These are phyloP conservation scores for Enteromius fasciolatus DNA, from an alignment of 2,797 vertebrate species.

Conservation along the genomic window DNA sequence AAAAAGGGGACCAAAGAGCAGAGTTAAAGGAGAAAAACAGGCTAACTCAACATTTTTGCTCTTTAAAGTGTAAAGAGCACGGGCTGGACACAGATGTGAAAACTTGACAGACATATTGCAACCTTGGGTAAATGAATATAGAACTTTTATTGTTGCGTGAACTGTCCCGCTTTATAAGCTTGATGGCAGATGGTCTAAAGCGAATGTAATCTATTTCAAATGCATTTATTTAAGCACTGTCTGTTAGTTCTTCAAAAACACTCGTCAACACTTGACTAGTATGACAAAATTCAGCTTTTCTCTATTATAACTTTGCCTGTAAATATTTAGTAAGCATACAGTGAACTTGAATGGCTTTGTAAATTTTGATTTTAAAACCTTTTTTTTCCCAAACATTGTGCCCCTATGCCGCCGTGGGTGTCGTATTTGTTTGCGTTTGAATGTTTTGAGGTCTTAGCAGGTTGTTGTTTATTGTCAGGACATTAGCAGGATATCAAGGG, in stretches of 20 bases:
- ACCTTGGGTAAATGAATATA: not conserved
- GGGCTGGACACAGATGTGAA: not conserved
- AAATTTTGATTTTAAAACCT: not conserved
- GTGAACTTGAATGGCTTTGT: not conserved
- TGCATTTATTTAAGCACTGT: not conserved
- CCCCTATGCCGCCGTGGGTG: slow-evolving; percentile 1
- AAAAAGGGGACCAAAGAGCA: not conserved
- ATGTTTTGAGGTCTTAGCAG: slow-evolving; percentile 4
- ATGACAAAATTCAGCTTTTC: too few species aligned
- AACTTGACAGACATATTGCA: not conserved
- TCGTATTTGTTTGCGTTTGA: slow-evolving; percentile 38
- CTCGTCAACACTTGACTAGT: not conserved
- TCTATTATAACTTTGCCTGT: not conserved
- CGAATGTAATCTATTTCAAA: not conserved
- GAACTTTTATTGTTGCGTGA: not conserved
- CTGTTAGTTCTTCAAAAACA: not conserved
- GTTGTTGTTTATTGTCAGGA: slow-evolving; percentile 24
- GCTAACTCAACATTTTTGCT: not conserved
- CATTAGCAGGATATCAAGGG: slow-evolving; percentile 37
- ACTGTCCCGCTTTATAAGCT: not conserved
- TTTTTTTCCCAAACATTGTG: slow-evolving; percentile 2
- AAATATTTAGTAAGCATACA: not conserved
- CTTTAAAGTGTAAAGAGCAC: not conserved
- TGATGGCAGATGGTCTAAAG: not conserved
- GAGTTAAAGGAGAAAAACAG: not conserved